phyloP scores from a whole-genome alignment of 2,113 vertebrate species.

The Marmota flaviventris region DNA sequence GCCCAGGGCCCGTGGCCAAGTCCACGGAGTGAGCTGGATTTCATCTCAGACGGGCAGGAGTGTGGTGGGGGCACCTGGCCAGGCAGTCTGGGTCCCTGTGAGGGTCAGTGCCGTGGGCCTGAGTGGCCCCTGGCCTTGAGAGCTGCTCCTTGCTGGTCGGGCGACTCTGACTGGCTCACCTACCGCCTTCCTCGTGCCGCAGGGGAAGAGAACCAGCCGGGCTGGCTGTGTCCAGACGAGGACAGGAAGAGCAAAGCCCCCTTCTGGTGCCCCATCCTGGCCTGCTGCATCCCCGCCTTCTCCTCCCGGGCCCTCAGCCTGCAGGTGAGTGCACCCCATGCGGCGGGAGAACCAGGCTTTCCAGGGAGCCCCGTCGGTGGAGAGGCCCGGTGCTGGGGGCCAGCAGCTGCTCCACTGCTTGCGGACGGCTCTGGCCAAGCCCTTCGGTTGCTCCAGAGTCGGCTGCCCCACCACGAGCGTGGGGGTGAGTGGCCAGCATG shows the following conservation, averaged over 20 bases:
- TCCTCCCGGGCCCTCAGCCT: slow-evolving; percentile 90
- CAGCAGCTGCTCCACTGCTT: neutral
- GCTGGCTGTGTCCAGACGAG: slow-evolving; percentile 95
- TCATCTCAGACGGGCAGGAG: neutral
- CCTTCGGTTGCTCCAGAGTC: neutral
- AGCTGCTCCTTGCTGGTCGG: accelerated
- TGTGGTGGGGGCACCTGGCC: neutral
- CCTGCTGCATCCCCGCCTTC: slow-evolving; percentile 93
- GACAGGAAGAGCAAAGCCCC: slow-evolving; percentile 92
- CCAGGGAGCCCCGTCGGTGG: neutral
- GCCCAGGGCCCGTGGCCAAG: accelerated
- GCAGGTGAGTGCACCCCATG: slow-evolving; percentile 84
- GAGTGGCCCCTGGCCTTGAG: neutral
- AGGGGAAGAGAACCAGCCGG: slow-evolving; percentile 97
- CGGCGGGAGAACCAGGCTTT: neutral
- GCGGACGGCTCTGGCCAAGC: accelerated
- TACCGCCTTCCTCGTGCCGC: accelerated
- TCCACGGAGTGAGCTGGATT: accelerated
- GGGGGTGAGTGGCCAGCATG: neutral
- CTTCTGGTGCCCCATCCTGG: slow-evolving; percentile 93
- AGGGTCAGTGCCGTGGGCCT: neutral
- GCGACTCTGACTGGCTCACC: neutral
- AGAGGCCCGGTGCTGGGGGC: neutral
- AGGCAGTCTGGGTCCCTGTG: neutral
- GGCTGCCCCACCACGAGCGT: neutral